These are phyloP conservation scores for Lagopus muta DNA, from an alignment of 2,113 vertebrate species.

Conservation along the genomic window DNA sequence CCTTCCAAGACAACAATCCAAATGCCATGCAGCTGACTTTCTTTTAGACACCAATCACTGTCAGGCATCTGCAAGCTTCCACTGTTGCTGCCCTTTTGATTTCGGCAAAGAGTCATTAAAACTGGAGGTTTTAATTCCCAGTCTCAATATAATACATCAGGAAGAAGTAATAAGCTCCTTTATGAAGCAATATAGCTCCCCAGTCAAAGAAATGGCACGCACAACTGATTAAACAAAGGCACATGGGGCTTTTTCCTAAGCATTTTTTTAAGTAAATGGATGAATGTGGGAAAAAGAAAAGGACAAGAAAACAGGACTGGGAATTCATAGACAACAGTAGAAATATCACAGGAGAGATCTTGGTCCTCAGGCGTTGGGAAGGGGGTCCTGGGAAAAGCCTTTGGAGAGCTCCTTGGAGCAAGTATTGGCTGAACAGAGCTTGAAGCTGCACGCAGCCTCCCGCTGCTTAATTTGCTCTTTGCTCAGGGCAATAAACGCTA, in stretches of 20 bases:
- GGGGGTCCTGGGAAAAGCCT: neutral
- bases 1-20: neutral
- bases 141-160: neutral
- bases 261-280: neutral
- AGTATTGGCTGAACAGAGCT: neutral
- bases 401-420: neutral
- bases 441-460: neutral
- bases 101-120: constrained; percentile 32
- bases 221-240: constrained; percentile 50
- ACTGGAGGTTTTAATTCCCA: constrained; percentile 47
- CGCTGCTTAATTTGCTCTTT: constrained; percentile 18
- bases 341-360: neutral
- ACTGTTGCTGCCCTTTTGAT: constrained; percentile 29
- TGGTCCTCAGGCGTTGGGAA: neutral
- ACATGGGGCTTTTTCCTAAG: neutral
- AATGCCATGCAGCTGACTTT: neutral
- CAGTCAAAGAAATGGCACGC: constrained; percentile 27
- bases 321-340: neutral
- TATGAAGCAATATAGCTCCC: constrained; percentile 36
- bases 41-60: neutral
- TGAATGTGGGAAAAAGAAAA: neutral
- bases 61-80: constrained; percentile 3
- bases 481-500: neutral
- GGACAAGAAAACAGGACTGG: neutral
- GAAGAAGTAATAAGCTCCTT: constrained; percentile 45